Evolutionary conservation across 2,888 invertebrate genomes (phyloP).

Genomic region (Brachypterus glaber): DNA sequence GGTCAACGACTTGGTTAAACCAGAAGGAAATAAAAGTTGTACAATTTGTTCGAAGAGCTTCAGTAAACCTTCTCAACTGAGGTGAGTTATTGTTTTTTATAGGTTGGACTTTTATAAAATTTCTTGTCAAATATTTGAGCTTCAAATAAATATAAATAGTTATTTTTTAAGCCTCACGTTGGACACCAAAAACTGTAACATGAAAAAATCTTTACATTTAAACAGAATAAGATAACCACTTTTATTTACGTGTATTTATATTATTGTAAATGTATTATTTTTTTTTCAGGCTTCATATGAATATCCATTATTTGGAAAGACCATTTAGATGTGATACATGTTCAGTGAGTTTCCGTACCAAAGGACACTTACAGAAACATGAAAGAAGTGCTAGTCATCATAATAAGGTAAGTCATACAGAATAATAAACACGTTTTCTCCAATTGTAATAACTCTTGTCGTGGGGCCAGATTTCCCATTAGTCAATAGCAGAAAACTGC

Average conservation of each 20-base stretch:
- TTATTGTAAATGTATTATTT: slow-evolving; percentile 7
- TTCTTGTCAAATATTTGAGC: not conserved
- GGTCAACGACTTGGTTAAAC: slow-evolving; percentile 38
- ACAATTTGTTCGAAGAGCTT: slow-evolving; percentile 84
- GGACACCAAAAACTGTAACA: not conserved
- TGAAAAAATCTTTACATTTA: no score
- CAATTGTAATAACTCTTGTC: no score
- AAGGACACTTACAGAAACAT: slow-evolving; percentile 89
- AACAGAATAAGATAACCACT: no score
- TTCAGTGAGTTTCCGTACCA: slow-evolving; percentile 79
- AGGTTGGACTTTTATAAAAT: no score
- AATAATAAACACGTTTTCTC: no score
- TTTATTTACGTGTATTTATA: no score
- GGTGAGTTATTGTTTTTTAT: slow-evolving; percentile 32
- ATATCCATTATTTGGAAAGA: slow-evolving; percentile 91
- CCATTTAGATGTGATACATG: slow-evolving; percentile 88
- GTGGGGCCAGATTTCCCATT: no score
- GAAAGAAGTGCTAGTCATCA: slow-evolving; percentile 86
- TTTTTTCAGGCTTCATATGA: slow-evolving; percentile 64
- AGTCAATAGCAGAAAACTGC: no score
- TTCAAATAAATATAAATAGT: slow-evolving; percentile 4
- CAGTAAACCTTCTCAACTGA: slow-evolving; percentile 80
- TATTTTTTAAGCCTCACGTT: no score
- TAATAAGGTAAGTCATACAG: slow-evolving; percentile 78
- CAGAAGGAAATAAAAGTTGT: slow-evolving; percentile 41